These are phyloP conservation scores for Epizoanthus illoricatus DNA, from an alignment of 92 coral and sea anemone genomes.

Conservation along the genomic window DNA sequence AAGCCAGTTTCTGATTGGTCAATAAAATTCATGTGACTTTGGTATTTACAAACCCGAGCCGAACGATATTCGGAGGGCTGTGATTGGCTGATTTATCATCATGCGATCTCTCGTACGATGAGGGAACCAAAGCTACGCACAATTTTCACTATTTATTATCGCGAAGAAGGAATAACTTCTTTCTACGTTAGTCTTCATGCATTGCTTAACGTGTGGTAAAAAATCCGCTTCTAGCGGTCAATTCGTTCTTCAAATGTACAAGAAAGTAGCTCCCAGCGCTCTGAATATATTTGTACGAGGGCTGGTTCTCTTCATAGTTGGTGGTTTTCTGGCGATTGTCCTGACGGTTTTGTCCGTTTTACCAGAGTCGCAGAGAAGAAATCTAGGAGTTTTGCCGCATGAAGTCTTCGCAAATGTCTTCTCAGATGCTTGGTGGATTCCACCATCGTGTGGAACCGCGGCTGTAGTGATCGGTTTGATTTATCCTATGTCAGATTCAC, in stretches of 20 bases:
- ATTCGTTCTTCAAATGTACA: conserved; percentile 66
- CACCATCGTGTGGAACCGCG: conserved; percentile 94
- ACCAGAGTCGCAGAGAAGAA: conserved; percentile 85
- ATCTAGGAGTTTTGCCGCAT: conserved; percentile 72
- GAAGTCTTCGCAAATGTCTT: conserved; percentile 80
- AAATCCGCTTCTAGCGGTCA: conserved; percentile 77
- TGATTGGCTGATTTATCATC: conserved; percentile 76
- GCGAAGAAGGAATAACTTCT: conserved; percentile 25
- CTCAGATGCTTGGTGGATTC: conserved; percentile 94
- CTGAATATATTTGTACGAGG: conserved; percentile 93
- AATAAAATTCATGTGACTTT: conserved; percentile 35
- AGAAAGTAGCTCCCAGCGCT: conserved; percentile 76
- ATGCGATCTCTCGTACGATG: conserved; percentile 73
- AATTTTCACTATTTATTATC: conserved; percentile 30
- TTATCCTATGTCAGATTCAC: conserved; percentile 89
- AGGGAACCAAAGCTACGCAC: conserved; percentile 36
- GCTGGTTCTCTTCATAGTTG: conserved; percentile 86
- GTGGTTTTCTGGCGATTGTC: conserved; percentile 84
- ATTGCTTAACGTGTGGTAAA: conserved; percentile 75
- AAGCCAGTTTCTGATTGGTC: conserved; percentile 49
- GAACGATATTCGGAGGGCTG: conserved; percentile 57
- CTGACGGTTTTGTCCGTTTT: conserved; percentile 82
- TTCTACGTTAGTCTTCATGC: conserved; percentile 58
- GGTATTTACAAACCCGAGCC: conserved; percentile 29
- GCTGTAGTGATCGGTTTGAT: conserved; percentile 88